Base-by-base conservation (phyloP, 2,113 vertebrate species). In the Osmerus eperlanus region DNA sequence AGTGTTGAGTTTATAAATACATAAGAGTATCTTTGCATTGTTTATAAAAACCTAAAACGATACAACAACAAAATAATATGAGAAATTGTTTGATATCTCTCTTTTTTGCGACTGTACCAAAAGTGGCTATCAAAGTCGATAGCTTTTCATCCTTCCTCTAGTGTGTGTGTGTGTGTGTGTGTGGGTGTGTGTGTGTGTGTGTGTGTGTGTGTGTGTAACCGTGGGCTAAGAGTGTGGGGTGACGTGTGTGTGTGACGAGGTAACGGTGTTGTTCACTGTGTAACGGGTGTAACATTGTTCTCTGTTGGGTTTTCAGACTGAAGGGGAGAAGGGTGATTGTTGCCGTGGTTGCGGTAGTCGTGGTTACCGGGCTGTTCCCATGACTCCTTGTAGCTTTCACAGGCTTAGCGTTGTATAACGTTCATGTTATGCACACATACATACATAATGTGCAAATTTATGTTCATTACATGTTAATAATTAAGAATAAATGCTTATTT, bases 51-150 rank as follows among this genome's bases (percentile, higher is more conserved):
- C 71, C 79, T 90, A 92, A 80, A 75, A 83, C 36, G 1, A 41
- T 41, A 86, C 78, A 87, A 92, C 51, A 72, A 68, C 2, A 79
- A 84, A 81, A 66, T 16, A 84, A 77, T 78, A 78, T 91, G 89
- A 91, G 82, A 87, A 89, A 87, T 89, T 92, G 93, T 96, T 96
- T 96, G 94, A 95, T 96, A 94, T 94, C 93, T 90, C 84, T 21
- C 90, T 84, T 91, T 84, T 92, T 92, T 89, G 95, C 96, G 96
- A 95, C 91, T 95, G 96, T 96, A 96, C 96, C 96, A 93, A 96
- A 97, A 98, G 96, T 98, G 96, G 96, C 96, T 98, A 92, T 96
- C 93, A 95, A 92, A 79, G 88, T 91, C 80, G 75, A 90, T 91
- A 92, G 91, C 91, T 93, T 92, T 88, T 85, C 88, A 41, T 41